These are phyloP conservation scores for Magallana ariakensis DNA, from an alignment of 1,140 invertebrate species.

Conservation along the genomic window DNA sequence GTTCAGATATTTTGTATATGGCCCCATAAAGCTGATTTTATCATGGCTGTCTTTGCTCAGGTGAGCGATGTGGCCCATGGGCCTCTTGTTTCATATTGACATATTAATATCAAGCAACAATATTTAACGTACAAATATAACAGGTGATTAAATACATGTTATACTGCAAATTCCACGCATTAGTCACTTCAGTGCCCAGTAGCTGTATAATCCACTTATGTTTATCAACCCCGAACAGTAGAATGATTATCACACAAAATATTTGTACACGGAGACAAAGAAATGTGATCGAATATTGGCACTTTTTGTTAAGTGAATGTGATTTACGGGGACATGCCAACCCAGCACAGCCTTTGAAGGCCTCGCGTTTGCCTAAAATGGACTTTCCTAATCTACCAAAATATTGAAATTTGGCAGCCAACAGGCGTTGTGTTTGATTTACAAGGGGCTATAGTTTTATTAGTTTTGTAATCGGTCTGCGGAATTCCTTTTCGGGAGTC, in stretches of 20 bases:
- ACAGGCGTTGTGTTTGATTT: not conserved
- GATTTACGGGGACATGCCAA: not conserved
- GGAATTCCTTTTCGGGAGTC: not conserved
- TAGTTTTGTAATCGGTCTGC: slow-evolving; percentile 8
- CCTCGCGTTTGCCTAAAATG: not conserved
- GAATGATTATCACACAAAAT: slow-evolving; percentile 12
- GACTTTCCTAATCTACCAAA: not conserved
- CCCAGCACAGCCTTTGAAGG: not conserved
- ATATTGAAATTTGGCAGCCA: not conserved
- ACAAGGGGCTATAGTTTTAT: not conserved
- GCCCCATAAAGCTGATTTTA: no score
- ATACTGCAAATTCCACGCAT: not conserved
- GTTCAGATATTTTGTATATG: no score
- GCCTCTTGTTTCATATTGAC: no score
- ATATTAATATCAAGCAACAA: not conserved
- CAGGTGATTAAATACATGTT: slow-evolving; percentile 27
- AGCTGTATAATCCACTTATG: slow-evolving; percentile 15
- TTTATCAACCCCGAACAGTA: not conserved
- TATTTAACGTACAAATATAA: not conserved
- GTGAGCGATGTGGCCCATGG: no score
- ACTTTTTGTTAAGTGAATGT: slow-evolving; percentile 17
- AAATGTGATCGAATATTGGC: not conserved
- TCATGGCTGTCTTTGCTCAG: no score
- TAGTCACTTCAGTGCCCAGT: not conserved
- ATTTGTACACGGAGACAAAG: slow-evolving; percentile 34